These are phyloP conservation scores for Tyto alba DNA, from an alignment of 2,113 vertebrate genomes.

Conservation along the genomic window DNA sequence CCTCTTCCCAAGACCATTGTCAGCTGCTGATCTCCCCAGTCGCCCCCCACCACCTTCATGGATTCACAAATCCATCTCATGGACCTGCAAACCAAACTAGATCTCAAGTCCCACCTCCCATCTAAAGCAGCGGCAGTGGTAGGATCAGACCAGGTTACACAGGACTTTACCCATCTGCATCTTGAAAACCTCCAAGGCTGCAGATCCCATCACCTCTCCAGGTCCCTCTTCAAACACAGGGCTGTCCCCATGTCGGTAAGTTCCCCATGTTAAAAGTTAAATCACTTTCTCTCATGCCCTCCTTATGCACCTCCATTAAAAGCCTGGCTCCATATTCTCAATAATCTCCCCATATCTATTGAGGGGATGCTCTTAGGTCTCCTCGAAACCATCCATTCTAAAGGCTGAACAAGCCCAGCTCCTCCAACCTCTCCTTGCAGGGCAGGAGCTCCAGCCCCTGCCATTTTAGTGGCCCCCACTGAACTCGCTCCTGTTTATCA, in stretches of 20 bases:
- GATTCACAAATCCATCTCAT: background rate
- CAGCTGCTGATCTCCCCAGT: background rate
- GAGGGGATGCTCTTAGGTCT: background rate
- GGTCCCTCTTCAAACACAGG: background rate
- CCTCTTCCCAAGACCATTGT: background rate
- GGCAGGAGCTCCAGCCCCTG: background rate
- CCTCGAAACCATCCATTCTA: background rate
- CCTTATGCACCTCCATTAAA: background rate
- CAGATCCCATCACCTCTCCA: background rate
- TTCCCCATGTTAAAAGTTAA: background rate
- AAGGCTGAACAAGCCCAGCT: background rate
- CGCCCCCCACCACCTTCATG: rapidly evolving
- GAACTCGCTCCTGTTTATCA: background rate
- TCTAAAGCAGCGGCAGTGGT: background rate
- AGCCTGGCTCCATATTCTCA: background rate
- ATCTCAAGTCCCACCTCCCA: background rate
- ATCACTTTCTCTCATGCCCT: too few relatives aligned
- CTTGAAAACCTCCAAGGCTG: background rate
- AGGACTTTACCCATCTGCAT: background rate
- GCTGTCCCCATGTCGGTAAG: background rate
- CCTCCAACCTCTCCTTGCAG: background rate
- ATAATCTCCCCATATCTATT: rapidly evolving
- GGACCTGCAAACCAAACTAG: background rate
- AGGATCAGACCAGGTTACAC: background rate
- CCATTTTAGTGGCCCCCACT: background rate